Evolutionary conservation across 2,113 vertebrate species (phyloP).

Genomic region (Oenanthe oenanthe): DNA sequence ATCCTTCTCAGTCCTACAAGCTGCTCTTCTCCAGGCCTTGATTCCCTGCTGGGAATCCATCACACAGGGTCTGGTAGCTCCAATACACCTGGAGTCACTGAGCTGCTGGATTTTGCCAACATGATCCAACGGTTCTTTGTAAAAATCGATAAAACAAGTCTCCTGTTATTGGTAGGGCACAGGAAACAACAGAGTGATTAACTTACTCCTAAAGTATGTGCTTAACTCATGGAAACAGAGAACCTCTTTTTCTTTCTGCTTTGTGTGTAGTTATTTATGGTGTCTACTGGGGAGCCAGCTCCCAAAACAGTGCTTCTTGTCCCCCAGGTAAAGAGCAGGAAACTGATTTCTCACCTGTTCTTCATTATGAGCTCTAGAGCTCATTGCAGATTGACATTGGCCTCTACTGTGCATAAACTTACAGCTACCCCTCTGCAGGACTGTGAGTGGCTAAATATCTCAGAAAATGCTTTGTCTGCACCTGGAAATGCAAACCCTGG

Average conservation of each 20-base stretch:
- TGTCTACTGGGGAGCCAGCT: neutral
- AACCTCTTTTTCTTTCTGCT: neutral
- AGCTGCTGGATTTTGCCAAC: neutral
- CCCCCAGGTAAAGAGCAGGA: slow-evolving; percentile 30
- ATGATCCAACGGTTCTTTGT: neutral
- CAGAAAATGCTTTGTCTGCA: neutral
- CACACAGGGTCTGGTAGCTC: neutral
- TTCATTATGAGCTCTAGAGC: neutral
- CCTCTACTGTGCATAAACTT: neutral
- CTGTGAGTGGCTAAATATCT: neutral
- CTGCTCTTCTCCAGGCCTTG: neutral
- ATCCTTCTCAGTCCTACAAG: neutral
- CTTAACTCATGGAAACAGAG: slow-evolving; percentile 43
- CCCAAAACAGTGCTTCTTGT: neutral
- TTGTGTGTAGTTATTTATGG: slow-evolving; percentile 11
- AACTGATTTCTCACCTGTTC: slow-evolving; percentile 16
- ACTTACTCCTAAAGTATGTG: slow-evolving; percentile 26
- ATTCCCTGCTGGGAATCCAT: neutral
- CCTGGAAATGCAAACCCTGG: neutral
- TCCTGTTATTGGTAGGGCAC: slow-evolving; percentile 21
- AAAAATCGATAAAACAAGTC: neutral
- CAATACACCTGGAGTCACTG: neutral
- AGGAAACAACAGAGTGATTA: slow-evolving; percentile 40
- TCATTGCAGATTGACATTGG: neutral
- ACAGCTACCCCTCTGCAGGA: neutral